Base-by-base conservation (phyloP, 2,888 invertebrate species). In the Chouioia cunea region DNA sequence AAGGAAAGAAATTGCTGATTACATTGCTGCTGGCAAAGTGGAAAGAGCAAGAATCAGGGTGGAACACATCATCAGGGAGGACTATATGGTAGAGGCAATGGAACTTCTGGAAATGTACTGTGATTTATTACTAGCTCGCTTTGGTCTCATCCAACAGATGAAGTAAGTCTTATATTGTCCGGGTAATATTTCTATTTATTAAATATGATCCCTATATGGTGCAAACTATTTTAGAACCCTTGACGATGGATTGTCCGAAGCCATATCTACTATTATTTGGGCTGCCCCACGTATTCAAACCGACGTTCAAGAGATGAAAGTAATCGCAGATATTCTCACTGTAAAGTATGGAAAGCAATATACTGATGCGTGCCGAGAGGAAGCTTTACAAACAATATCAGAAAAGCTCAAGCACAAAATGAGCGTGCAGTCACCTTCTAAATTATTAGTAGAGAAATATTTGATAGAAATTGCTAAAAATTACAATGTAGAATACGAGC, bases 91-190 rank as follows among this genome's bases (percentile, higher is more conserved):
- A 2, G 99, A 99, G 87, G 99, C 99, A 0, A 97, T 99, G 94
- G 99, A 99, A 88, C 90, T 99, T 71, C 91, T 99, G 0, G 99
- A 99, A 88, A 99, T 99, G 97, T 99, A 97, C 84, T 99, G 99
- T 87, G 99, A 99, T 87, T 88, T 99, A 63, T 86, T 99, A 54
- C 86, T 99, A 65, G 99, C 99, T 0, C 90, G 99, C 80, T 99
- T 98, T 87, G 99, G 99, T 0, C 88, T 99, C 12, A 92, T 99
- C 65, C 96, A 97, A 52, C 97, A 97, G 86, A 97, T 97, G 95
- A 97, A 97, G 89, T 96, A 91, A 83, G 87, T 81, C 20, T 36
- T 12, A 36, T 36, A 6, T 10, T 12, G 6, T 4, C 36, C 10
- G 1, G 12, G 10, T 36, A 36, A 36, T 6, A 10, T 36, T 36